phyloP scores from a whole-genome alignment of 2,888 invertebrate species.

The Creontiades dilutus region DNA sequence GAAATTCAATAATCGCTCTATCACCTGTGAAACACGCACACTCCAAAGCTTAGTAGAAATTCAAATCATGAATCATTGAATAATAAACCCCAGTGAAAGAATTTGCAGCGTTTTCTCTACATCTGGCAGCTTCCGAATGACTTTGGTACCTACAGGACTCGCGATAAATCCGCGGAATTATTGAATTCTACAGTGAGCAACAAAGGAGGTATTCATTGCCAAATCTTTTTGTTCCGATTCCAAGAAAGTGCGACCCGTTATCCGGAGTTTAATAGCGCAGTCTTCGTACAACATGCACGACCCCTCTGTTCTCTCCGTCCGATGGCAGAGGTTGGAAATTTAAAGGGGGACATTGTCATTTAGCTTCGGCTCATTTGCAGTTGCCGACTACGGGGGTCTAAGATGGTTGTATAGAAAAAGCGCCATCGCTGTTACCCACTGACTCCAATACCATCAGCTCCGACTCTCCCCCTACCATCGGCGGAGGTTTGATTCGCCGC shows the following conservation, averaged over 20 bases:
- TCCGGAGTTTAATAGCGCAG: not conserved
- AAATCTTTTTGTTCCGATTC: too few species aligned
- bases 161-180: too few species aligned
- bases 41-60: too few species aligned
- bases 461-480: conserved; percentile 37
- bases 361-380: conserved; percentile 57
- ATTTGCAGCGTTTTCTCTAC: too few species aligned
- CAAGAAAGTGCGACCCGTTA: not conserved
- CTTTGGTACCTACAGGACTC: too few species aligned
- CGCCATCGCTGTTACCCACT: conserved; percentile 63
- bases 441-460: conserved; percentile 57
- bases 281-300: not conserved
- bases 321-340: conserved; percentile 22
- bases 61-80: too few species aligned
- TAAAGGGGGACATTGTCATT: conserved; percentile 34
- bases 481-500: conserved; percentile 62
- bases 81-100: too few species aligned
- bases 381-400: conserved; percentile 15
- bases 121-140: too few species aligned
- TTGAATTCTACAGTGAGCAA: too few species aligned
- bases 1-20: too few species aligned
- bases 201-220: too few species aligned
- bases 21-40: too few species aligned
- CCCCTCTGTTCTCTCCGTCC: not conserved
- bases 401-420: conserved; percentile 56